These are phyloP conservation scores for Eulemur mongoz DNA, from an alignment of 2,797 vertebrate species.

Conservation along the genomic window DNA sequence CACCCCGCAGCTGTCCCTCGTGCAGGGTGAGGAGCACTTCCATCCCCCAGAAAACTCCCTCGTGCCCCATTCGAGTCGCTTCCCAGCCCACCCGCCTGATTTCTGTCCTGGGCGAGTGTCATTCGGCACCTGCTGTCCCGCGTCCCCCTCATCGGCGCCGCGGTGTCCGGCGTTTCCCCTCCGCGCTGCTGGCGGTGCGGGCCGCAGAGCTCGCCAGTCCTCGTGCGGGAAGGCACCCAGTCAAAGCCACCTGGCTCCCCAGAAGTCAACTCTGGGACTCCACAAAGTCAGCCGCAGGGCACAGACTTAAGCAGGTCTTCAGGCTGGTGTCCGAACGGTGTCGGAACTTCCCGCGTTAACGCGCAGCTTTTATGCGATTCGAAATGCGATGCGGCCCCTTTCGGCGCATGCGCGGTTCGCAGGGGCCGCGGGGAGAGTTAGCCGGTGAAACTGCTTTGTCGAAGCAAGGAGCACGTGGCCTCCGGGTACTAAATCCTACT, in stretches of 20 bases:
- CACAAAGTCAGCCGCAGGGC: neutral
- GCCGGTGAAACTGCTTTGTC: neutral
- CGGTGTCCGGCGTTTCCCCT: accelerated
- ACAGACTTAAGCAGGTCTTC: neutral
- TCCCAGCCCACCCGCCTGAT: neutral
- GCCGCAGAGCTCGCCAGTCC: neutral
- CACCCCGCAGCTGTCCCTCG: too few relatives aligned
- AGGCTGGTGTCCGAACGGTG: neutral
- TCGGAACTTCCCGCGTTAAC: neutral
- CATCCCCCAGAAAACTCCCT: neutral
- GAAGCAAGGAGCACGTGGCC: neutral
- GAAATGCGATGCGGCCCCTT: neutral
- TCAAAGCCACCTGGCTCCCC: neutral
- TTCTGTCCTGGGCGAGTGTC: neutral
- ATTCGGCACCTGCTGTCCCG: neutral
- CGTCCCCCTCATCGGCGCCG: neutral
- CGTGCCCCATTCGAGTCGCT: neutral
- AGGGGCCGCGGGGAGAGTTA: neutral
- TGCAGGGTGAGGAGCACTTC: too few relatives aligned
- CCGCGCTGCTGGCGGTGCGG: accelerated
- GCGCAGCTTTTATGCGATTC: neutral
- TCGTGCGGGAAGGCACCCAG: neutral
- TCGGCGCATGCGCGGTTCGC: accelerated
- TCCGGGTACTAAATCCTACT: neutral
- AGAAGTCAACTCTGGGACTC: neutral